Evolutionary conservation across 2,888 invertebrate genomes (phyloP).

Genomic region (Heteromyza rotundicornis): DNA sequence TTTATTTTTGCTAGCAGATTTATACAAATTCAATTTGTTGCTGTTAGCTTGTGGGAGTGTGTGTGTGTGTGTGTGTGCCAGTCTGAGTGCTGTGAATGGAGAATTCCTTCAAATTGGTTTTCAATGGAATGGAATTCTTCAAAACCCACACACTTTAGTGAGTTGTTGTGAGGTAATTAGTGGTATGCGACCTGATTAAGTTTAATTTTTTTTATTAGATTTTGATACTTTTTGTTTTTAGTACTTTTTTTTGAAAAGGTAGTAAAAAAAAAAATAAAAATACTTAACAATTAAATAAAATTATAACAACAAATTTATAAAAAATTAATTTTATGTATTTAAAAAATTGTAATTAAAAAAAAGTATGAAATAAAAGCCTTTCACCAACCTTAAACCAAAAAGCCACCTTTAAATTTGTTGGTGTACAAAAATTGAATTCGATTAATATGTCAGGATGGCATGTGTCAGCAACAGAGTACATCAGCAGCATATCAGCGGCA

Average conservation of each 20-base stretch:
- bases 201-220: too few relatives aligned
- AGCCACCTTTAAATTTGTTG: slow-evolving; percentile 71
- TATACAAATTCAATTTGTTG: background rate
- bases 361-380: slow-evolving; percentile 39
- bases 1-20: background rate
- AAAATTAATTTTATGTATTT: too few relatives aligned
- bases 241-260: too few relatives aligned
- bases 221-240: too few relatives aligned
- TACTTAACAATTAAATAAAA: slow-evolving; percentile 7
- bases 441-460: background rate
- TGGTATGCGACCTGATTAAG: too few relatives aligned
- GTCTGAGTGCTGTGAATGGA: too few relatives aligned
- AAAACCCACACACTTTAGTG: too few relatives aligned
- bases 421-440: background rate
- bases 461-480: slow-evolving; percentile 1
- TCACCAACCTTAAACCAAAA: slow-evolving; percentile 91
- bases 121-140: too few relatives aligned
- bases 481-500: slow-evolving; percentile 5
- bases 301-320: slow-evolving; percentile 16
- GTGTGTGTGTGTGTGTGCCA: too few relatives aligned
- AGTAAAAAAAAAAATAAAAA: background rate
- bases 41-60: too few relatives aligned
- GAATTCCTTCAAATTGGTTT: too few relatives aligned
- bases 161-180: too few relatives aligned
- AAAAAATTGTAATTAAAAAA: slow-evolving; percentile 15